Evolutionary conservation across 2,888 invertebrate genomes (phyloP).

Genomic region (Hirtodrosophila duncani): DNA sequence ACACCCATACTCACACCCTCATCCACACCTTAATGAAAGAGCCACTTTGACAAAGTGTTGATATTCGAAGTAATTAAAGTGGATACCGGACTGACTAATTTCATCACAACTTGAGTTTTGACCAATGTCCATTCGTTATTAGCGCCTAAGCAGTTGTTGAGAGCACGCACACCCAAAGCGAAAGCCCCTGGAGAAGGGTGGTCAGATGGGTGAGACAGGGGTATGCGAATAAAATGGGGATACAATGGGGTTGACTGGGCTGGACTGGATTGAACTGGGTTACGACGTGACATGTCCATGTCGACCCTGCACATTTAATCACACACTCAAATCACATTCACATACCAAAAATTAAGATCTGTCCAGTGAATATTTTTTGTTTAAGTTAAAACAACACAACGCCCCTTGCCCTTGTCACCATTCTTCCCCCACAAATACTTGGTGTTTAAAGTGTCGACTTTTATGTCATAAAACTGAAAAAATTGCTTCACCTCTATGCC

Average conservation of each 20-base stretch:
- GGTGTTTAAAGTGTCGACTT: slow-evolving; percentile 71
- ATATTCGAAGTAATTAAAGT: slow-evolving; percentile 77
- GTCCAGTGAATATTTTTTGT: slow-evolving; percentile 37
- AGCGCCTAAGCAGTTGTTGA: slow-evolving; percentile 68
- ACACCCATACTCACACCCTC: slow-evolving; percentile 7
- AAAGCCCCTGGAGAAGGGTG: slow-evolving; percentile 7
- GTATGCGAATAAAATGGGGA: neutral
- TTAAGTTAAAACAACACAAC: neutral
- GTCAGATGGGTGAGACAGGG: neutral
- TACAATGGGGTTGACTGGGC: neutral
- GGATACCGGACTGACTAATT: slow-evolving; percentile 73
- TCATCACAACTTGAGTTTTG: slow-evolving; percentile 62
- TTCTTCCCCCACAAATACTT: neutral
- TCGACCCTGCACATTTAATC: slow-evolving; percentile 19
- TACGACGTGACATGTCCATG: slow-evolving; percentile 55
- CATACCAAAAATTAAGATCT: slow-evolving; percentile 41
- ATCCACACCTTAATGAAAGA: slow-evolving; percentile 59
- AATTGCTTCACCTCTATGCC: slow-evolving; percentile 50
- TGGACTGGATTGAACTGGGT: neutral
- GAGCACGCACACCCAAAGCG: slow-evolving; percentile 32
- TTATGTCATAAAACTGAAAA: slow-evolving; percentile 55
- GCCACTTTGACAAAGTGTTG: slow-evolving; percentile 76
- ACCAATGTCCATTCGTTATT: slow-evolving; percentile 77
- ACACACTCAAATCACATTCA: slow-evolving; percentile 50
- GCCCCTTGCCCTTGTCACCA: neutral